Conservation (phyloP, 1,140 invertebrate genomes). For the Brachionus sp. region DNA sequence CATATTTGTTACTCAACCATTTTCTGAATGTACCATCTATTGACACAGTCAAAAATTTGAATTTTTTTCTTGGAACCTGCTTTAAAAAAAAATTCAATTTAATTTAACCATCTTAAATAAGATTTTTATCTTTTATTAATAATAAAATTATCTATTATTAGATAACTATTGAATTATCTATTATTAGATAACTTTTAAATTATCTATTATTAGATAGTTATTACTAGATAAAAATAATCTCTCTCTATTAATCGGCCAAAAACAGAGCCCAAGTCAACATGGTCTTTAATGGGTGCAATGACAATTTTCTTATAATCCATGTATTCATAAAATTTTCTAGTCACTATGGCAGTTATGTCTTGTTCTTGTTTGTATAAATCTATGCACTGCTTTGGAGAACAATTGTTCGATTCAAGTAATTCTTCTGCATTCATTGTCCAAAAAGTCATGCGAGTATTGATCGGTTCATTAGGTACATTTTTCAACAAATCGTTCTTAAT, state of each 20-base stretch:
- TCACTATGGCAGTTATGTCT: neutral
- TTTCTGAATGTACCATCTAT: neutral
- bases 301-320: neutral
- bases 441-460: neutral
- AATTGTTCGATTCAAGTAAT: neutral
- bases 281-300: neutral
- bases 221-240: slow-evolving; percentile 9
- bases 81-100: neutral
- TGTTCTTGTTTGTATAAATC: neutral
- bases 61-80: neutral
- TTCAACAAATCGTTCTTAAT: neutral
- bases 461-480: neutral
- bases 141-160: neutral
- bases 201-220: neutral
- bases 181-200: neutral
- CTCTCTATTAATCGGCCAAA: neutral
- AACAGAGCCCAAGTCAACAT: neutral
- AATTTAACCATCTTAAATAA: neutral
- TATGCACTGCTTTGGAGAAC: neutral
- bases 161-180: neutral
- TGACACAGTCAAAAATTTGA: neutral
- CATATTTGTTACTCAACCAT: neutral
- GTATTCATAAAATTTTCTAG: neutral
- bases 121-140: neutral
- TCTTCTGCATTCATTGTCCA: neutral